Base-by-base conservation (phyloP, 2,888 invertebrate species). In the Eledona agricola region DNA sequence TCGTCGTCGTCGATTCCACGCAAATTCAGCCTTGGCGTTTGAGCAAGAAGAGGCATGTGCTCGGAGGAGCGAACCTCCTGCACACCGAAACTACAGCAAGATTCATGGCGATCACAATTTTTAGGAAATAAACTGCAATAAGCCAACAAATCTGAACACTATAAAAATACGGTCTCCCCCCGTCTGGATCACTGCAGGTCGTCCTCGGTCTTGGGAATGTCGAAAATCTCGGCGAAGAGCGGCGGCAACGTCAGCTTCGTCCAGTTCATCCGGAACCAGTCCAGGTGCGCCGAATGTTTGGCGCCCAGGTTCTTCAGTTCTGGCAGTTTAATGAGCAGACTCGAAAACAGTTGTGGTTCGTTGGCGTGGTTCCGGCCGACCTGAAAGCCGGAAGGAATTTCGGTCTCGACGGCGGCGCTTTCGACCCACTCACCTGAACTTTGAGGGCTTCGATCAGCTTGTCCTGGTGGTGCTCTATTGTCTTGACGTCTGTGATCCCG, bases 171-270 rank as follows among this genome's bases (percentile, higher is more conserved):
- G 28, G 53, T 37, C 52, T 26, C 56, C 26, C 31, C 15, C 23
- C 17, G 23, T 49, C 7, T 32, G 49, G 29, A 65, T 76, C 73
- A 77, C 73, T 77, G 76, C 49, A 77, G 73, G 72, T 88, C 88
- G 70, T 88, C 89, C 72, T 88, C 89, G 69, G 84, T 83, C 76
- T 89, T 91, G 62, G 94, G 93, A 78, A 97, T 95, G 83, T 97
- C 96, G 79, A 95, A 97, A 67, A 96, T 94, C 79, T 97, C 97
- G 19, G 96, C 90, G 78, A 95, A 97, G 45, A 97, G 84, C 1
- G 96, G 94, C 31, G 96, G 96, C 66, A 96, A 82, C 57, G 89
- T 82, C 51, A 92, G 82, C 67, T 87, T 86, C 51, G 85, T 84
- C 95, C 95, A 96, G 78, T 90, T 87, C 67, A 87, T 83, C 63